Percentiles rank a stretch among this genome's conserved stretches.
Conservation (phyloP, 2,888 invertebrate species). For the Dasypolia templi region DNA sequence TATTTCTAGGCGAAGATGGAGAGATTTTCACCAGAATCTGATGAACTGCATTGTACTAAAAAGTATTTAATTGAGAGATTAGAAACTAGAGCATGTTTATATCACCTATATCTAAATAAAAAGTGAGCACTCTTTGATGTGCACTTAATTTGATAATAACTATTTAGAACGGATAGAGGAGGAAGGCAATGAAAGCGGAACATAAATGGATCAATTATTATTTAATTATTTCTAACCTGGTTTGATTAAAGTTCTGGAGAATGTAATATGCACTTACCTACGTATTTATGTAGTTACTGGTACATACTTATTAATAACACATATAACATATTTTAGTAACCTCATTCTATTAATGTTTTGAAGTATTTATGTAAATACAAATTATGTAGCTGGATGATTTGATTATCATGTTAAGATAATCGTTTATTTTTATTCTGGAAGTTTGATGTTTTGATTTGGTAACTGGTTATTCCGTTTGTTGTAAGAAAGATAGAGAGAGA, state of each 20-base stretch:
- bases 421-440: not conserved
- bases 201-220: conserved; percentile 6
- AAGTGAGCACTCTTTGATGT: conserved; percentile 49
- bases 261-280: not conserved
- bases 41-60: conserved; percentile 12
- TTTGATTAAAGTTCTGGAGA: conserved; percentile 26
- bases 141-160: conserved; percentile 56
- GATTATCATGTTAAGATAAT: not conserved
- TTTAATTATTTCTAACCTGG: conserved; percentile 18
- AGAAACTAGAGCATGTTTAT: conserved; percentile 11
- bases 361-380: not conserved
- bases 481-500: not conserved
- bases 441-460: not conserved
- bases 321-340: conserved; percentile 40
- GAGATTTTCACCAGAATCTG: no score
- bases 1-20: no score
- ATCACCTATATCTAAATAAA: conserved; percentile 19
- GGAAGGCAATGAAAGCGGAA: conserved; percentile 36
- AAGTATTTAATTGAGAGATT: not conserved
- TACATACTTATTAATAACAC: conserved; percentile 2
- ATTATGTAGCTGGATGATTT: not conserved
- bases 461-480: not conserved
- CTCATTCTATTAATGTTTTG: conserved; percentile 5
- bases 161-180: conserved; percentile 48
- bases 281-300: conserved; percentile 24